Evolutionary conservation across 2,888 invertebrate genomes (phyloP).

Genomic region (Endotricha flammealis): DNA sequence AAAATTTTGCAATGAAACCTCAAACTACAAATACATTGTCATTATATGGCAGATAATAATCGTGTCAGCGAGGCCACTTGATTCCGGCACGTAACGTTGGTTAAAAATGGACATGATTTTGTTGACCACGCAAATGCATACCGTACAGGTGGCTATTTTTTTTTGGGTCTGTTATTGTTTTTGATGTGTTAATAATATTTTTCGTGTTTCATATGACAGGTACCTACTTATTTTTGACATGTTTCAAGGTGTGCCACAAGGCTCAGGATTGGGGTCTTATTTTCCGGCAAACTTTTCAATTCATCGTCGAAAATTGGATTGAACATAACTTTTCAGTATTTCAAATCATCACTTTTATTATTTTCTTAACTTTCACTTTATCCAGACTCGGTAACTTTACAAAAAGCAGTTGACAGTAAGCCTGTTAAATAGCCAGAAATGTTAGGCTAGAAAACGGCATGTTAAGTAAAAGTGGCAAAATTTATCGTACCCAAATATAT

Average conservation of each 20-base stretch:
- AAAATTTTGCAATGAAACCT: neutral
- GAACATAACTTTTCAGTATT: too few relatives aligned
- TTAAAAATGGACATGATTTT: conserved; percentile 12
- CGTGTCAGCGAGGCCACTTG: conserved; percentile 13
- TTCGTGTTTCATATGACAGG: conserved; percentile 5
- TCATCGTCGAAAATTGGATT: too few relatives aligned
- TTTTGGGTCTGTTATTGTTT: conserved; percentile 4
- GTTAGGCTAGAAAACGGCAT: too few relatives aligned
- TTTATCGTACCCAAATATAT: too few relatives aligned
- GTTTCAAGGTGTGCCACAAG: conserved; percentile 1
- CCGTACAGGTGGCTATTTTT: conserved; percentile 6
- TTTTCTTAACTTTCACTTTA: too few relatives aligned
- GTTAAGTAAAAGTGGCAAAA: too few relatives aligned
- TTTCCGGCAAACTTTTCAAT: too few relatives aligned
- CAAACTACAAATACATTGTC: conserved; percentile 3
- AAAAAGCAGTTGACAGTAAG: too few relatives aligned
- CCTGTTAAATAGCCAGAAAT: too few relatives aligned
- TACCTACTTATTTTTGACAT: neutral
- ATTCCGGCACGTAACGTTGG: conserved; percentile 18
- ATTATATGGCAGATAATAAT: conserved; percentile 16
- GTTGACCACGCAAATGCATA: neutral
- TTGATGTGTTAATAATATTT: conserved; percentile 7
- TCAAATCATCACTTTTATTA: too few relatives aligned
- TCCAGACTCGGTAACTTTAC: too few relatives aligned
- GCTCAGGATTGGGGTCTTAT: neutral